phyloP scores from a whole-genome alignment of 2,888 invertebrate genomes.

The Euzophera pinguis region DNA sequence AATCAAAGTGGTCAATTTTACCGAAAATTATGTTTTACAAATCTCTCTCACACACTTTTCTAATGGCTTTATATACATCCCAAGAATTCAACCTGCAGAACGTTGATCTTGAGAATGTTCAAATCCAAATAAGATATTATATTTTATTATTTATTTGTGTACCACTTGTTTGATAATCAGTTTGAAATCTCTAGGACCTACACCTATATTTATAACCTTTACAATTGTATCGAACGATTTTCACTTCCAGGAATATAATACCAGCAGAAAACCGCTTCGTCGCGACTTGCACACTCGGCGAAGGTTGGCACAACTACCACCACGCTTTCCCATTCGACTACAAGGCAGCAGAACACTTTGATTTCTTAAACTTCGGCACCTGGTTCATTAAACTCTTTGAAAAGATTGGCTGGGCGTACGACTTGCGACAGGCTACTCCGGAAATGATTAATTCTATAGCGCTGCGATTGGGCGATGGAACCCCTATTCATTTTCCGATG shows the following conservation, averaged over 20 bases:
- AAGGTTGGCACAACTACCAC: conserved; percentile 90
- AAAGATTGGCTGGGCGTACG: conserved; percentile 68
- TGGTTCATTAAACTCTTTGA: conserved; percentile 57
- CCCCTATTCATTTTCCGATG: conserved; percentile 57
- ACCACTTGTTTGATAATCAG: no score
- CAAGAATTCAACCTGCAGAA: no score
- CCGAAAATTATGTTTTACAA: no score
- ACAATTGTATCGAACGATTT: no score
- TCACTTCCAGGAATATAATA: conserved; percentile 72
- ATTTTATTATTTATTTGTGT: no score
- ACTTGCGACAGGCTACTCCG: conserved; percentile 60
- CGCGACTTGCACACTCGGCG: conserved; percentile 79
- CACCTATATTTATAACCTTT: no score
- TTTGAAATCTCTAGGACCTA: no score
- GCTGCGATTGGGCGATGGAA: conserved; percentile 65
- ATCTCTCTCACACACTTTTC: no score
- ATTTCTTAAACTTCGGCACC: conserved; percentile 62
- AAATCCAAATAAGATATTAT: no score
- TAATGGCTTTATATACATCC: no score
- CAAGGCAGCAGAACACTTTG: conserved; percentile 78
- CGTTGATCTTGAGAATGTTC: no score
- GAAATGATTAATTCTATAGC: conserved; percentile 65
- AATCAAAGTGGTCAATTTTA: no score
- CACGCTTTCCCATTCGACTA: conserved; percentile 87
- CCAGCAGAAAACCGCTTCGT: conserved; percentile 83